Evolutionary conservation across 2,888 invertebrate genomes (phyloP).

Genomic region (Volucella inflata): DNA sequence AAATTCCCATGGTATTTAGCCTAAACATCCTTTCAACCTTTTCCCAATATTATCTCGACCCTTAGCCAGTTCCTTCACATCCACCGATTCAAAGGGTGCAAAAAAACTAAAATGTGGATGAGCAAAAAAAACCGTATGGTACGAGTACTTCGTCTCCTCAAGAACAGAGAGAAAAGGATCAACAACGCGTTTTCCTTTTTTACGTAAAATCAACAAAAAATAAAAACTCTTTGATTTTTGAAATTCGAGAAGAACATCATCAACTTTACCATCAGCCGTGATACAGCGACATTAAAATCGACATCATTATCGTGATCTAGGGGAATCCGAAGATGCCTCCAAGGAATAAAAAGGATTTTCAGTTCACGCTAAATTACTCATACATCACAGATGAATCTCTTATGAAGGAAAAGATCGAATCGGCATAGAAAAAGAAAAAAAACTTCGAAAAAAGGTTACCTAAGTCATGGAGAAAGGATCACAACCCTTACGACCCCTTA

Average conservation of each 20-base stretch:
- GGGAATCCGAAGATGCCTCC: conserved; percentile 7
- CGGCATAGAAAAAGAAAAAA: conserved; percentile 36
- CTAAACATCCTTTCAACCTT: conserved; percentile 66
- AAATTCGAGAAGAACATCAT: conserved; percentile 73
- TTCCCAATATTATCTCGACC: conserved; percentile 40
- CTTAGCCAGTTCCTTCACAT: conserved; percentile 51
- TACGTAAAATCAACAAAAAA: conserved; percentile 60
- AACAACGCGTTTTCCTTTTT: conserved; percentile 47
- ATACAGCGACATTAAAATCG: conserved; percentile 20
- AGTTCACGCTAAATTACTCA: conserved; percentile 71
- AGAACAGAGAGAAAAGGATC: conserved; percentile 49
- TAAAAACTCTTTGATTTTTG: conserved; percentile 36
- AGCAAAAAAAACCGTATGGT: conserved; percentile 54
- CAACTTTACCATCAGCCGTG: conserved; percentile 22
- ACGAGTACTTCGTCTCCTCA: conserved; percentile 10
- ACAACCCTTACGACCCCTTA: conserved; percentile 73
- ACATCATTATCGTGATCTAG: conserved; percentile 68
- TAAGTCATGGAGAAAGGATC: conserved; percentile 66
- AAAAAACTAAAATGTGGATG: conserved; percentile 54
- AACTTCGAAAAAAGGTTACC: conserved; percentile 49
- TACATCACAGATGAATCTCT: conserved; percentile 61
- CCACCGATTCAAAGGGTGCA: conserved; percentile 68
- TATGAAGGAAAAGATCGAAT: conserved; percentile 44
- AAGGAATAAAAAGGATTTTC: conserved; percentile 63
- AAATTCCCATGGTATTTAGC: conserved; percentile 74